Base-by-base conservation (phyloP, 2,888 invertebrate species). In the Cenopis cana region DNA sequence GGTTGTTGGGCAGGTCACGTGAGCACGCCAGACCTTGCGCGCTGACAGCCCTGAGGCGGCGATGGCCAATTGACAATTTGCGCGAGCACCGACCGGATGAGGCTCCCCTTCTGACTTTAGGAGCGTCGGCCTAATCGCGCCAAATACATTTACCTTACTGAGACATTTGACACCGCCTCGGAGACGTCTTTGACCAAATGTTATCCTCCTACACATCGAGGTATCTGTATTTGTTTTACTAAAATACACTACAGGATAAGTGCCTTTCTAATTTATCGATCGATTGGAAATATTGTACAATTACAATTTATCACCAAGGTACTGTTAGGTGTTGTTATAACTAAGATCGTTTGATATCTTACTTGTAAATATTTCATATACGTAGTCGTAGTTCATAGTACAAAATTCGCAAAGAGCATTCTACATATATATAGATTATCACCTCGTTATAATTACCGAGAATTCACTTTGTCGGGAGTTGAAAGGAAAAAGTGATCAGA, bases 1-100 rank as follows among this genome's bases (percentile, higher is more conserved):
- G 76, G 74, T 74, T 79, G 75, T 75, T 74, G 75, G 77, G 78
- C 77, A 78, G 76, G 78, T 87, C 86, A 86, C 84, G 83, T 84
- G 86, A 84, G 80, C 78, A 80, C 75, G 77, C 75, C 70, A 76
- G 73, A 74, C 75, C 66, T 83, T 89, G 88, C 81, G 77, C 78
- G 75, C 78, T 84, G 85, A 79, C 88, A 87, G 88, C 87, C 87
- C 88, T 88, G 86, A 86, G 83, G 82, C 82, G 83, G 79, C 86
- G 84, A 81, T 83, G 82, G 81, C 84, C 90, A 91, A 90, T 91
- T 90, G 89, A 84, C 91, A 91, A 93, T 92, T 92, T 89, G 89
- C 85, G 87, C 85, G 84, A 84, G 83, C 81, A 84, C 75, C 81
- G 86, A 88, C 91, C 92, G 92, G 92, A 92, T 91, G 91, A 88